Evolutionary conservation across 2,113 vertebrate genomes (phyloP), one percentile per base, ranked within the genome.

Genomic region (Vanacampus margaritifer): DNA sequence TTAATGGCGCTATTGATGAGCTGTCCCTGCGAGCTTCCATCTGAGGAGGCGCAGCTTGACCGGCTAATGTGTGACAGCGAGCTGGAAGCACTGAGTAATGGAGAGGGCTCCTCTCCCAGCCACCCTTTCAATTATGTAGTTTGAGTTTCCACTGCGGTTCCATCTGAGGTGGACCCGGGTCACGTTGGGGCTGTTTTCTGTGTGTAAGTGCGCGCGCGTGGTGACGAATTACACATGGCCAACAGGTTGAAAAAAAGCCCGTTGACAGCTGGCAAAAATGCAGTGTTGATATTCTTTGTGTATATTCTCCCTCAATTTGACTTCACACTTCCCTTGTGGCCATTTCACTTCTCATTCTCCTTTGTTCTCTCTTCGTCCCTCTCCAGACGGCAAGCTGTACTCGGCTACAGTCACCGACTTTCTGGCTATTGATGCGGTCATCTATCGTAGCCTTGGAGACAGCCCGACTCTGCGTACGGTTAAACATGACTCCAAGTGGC

Each of bases 351-450:
- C 14, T 60, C 39, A 64, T 57, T 53, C 63, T 50, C 70, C 43
- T 56, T 61, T 46, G 64, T 64, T 81, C 69, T 63, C 73, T 59
- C 75, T 68, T 24, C 46, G n/a, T 67, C 73, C 35, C 58, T 19
- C 3, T 67, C 35, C 83, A 98, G 97, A 96, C 91, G 96, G 96
- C 89, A 98, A 96, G 81, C 91, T 99, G 19, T 99, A 98, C 90
- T 99, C 97, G 1, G 97, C 96, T 87, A 98, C 96, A 24, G 96
- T 99, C 87, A 99, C 97, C 3, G 97, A 99, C 91, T 99, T 99
- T 87, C 94, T 99, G 43, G 97, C 97, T 16, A 99, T 99, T 62
- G 97, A 99, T 79, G 94, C 96, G 3, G 96, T 99, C 87, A 98
- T 99, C 89, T 99, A 99, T 86, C 94, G 97, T 80, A 99, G 97